A percentile compares a stretch with the other conserved stretches of the same genome.
Evolutionary conservation across 2,797 vertebrate species (phyloP).

Genomic region (Xiphophorus birchmanni): DNA sequence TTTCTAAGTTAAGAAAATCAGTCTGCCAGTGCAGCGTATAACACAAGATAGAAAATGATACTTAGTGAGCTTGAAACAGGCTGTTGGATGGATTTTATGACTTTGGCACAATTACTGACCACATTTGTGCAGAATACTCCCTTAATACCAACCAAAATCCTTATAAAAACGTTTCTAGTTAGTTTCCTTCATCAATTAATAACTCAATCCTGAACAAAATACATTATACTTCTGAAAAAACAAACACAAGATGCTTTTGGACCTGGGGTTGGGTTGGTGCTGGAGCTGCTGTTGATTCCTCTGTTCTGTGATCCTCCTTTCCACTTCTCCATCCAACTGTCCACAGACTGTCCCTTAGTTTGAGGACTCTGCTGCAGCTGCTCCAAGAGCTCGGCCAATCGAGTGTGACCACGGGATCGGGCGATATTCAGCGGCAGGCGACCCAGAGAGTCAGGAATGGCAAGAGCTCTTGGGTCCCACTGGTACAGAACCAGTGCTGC

Average conservation of each 20-base stretch:
- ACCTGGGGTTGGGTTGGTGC: slow-evolving; percentile 89
- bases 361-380: slow-evolving; percentile 89
- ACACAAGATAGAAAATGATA: background rate
- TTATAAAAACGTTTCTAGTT: background rate
- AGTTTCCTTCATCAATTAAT: background rate
- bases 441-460: slow-evolving; percentile 95
- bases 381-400: slow-evolving; percentile 94
- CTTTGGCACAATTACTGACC: background rate
- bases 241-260: background rate
- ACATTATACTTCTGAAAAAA: background rate
- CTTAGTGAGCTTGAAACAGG: background rate
- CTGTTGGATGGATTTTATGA: background rate
- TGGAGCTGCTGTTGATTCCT: slow-evolving; percentile 82
- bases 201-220: background rate
- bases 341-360: slow-evolving; percentile 79
- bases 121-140: background rate
- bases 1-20: background rate
- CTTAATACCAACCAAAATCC: background rate
- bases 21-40: background rate
- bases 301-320: slow-evolving; percentile 82
- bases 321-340: slow-evolving; percentile 93
- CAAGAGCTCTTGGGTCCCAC: slow-evolving; percentile 95
- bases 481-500: slow-evolving; percentile 95
- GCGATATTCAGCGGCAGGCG: slow-evolving; percentile 94
- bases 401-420: slow-evolving; percentile 93